These are phyloP conservation scores for Acrobasis repandana DNA, from an alignment of 2,888 invertebrate species.

Conservation along the genomic window DNA sequence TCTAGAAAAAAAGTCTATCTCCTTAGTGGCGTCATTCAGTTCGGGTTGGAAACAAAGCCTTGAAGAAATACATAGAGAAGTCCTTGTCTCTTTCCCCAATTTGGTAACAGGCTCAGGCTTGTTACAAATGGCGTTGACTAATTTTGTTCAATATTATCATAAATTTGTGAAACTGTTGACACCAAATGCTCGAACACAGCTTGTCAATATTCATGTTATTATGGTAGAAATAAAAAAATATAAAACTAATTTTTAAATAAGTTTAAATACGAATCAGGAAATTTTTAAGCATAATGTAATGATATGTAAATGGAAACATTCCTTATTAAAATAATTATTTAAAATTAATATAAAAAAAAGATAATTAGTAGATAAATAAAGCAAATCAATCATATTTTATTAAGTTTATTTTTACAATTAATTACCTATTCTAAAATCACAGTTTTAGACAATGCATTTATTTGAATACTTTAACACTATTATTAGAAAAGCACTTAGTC, in stretches of 20 bases:
- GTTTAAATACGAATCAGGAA: neutral
- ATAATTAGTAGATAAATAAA: neutral
- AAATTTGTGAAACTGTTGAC: conserved; percentile 97
- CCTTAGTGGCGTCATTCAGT: conserved; percentile 94
- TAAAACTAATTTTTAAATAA: conserved; percentile 93
- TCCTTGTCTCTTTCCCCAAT: conserved; percentile 97
- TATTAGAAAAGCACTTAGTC: neutral
- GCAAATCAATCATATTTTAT: neutral
- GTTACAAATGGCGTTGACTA: conserved; percentile 96
- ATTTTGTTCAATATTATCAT: conserved; percentile 98
- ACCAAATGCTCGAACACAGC: conserved; percentile 91
- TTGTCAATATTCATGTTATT: conserved; percentile 98
- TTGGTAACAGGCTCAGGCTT: conserved; percentile 97
- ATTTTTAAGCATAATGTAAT: neutral
- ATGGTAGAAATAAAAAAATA: conserved; percentile 99
- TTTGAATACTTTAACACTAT: no score
- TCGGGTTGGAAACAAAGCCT: conserved; percentile 97
- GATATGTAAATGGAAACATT: neutral
- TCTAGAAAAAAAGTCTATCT: conserved; percentile 91
- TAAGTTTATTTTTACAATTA: neutral
- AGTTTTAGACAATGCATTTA: neutral
- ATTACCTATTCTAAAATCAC: neutral
- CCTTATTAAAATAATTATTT: neutral
- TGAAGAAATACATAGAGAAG: conserved; percentile 97
- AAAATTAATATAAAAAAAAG: no score